Evolutionary conservation across 1,140 invertebrate species (phyloP).

Genomic region (Paraescarpia echinospica): DNA sequence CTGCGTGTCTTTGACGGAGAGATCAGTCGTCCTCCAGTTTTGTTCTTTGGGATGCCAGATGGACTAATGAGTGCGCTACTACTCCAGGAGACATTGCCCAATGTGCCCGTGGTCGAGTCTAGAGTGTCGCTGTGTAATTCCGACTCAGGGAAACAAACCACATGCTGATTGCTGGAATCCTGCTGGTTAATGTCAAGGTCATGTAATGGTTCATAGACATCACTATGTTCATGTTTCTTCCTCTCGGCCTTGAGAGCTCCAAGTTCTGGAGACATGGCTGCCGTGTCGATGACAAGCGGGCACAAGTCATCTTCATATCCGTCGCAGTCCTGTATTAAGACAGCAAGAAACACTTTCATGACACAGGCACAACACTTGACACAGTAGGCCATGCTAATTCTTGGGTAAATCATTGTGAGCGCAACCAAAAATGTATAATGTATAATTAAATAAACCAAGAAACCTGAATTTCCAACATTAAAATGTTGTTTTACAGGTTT

Average conservation of each 20-base stretch:
- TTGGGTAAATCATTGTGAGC: background rate
- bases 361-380: background rate
- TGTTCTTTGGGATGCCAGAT: background rate
- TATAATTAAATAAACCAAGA: too few species aligned
- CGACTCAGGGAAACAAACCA: background rate
- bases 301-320: background rate
- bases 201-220: background rate
- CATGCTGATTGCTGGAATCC: background rate
- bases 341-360: background rate
- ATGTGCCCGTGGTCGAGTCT: background rate
- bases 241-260: background rate
- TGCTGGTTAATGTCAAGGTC: background rate
- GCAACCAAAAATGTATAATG: too few species aligned
- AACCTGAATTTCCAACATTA: background rate
- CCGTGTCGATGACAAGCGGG: background rate
- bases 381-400: background rate
- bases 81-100: background rate
- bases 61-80: background rate
- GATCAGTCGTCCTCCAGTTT: background rate
- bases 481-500: background rate
- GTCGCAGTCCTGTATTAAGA: background rate
- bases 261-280: background rate
- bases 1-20: constrained; percentile 11
- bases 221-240: background rate
- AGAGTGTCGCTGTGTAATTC: background rate